phyloP scores from a whole-genome alignment of 2,113 vertebrate genomes.

The Perca flavescens region DNA sequence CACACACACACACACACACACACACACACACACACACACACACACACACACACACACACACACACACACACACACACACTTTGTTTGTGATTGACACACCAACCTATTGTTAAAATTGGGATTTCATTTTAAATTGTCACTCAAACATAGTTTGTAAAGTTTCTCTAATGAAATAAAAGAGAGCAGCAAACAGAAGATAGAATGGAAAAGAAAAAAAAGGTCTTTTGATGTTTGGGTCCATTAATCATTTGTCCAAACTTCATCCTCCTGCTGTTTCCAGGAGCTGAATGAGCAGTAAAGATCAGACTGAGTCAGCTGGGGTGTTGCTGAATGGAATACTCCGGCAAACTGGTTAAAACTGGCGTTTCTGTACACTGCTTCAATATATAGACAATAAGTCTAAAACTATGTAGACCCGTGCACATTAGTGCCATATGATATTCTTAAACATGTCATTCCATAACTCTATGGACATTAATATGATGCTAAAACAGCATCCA shows the following conservation, averaged over 20 bases:
- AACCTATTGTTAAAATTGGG: constrained; percentile 25
- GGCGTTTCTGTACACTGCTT: not conserved
- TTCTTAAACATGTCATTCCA: not conserved
- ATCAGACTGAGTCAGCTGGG: constrained; percentile 39
- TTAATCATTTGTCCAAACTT: constrained; percentile 32
- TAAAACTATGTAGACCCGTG: not conserved
- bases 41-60: not conserved
- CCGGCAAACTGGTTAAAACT: not conserved
- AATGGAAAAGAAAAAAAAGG: not conserved
- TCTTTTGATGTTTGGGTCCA: constrained; percentile 11
- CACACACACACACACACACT: not conserved
- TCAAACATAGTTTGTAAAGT: not conserved
- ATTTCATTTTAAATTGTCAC: not conserved
- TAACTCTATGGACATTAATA: not conserved
- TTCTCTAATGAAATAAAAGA: not conserved
- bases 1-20: too few relatives aligned
- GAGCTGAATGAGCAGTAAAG: constrained; percentile 49
- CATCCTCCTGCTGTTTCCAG: constrained; percentile 39
- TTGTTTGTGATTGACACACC: constrained; percentile 44
- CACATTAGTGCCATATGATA: not conserved
- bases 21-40: too few relatives aligned
- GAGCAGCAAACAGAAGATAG: not conserved
- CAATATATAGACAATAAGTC: not conserved
- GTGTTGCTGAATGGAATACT: constrained; percentile 29
- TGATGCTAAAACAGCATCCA: not conserved